Evolutionary conservation across 2,113 vertebrate species (phyloP), one percentile per base, ranked within the genome.

Genomic region (Hirundichthys speculiger): DNA sequence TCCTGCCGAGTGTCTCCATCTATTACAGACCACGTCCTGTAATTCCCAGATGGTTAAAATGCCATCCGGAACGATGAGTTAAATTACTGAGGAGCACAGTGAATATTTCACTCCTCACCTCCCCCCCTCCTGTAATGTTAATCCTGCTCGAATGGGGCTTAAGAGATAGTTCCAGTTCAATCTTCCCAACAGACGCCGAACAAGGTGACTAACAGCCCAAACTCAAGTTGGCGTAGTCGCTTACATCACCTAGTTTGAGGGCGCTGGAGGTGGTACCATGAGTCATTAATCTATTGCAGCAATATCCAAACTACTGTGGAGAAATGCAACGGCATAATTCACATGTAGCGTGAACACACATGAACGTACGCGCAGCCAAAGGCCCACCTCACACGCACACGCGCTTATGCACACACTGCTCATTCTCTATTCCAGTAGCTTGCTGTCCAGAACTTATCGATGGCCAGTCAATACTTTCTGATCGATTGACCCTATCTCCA

Each of bases 401-500:
- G 48, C 51, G 46, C 24, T 49, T 5, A 12, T 19, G 0, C 18
- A 30, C 54, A 53, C 60, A 70, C 39, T 48, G 1, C 63, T 85
- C 61, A 82, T 86, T 87, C 69, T 71, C 67, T 72, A 88, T 85
- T 86, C 83, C 76, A 58, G 51, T 34, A 57, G 82, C 69, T 53
- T n/a, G 52, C 79, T 54, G 85, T 78, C 87, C 81, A 79, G 69
- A 87, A 82, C 77, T 70, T 87, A 89, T 89, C 87, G 76, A 88
- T 90, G 81, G 42, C 57, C 73, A 25, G 75, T 90, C 86, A 68
- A 90, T 90, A 86, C 70, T 75, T 64, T 22, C 72, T 81, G 81
- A 89, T 90, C 85, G 79, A 90, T 86, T 82, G 83, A 79, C 77
- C 82, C 82, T 21, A 77, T 90, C 79, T 67, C 86, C 78, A 90